Evolutionary conservation across 2,888 invertebrate species (phyloP), one percentile per base, ranked within the genome.

Genomic region (Harpalus rufipes): DNA sequence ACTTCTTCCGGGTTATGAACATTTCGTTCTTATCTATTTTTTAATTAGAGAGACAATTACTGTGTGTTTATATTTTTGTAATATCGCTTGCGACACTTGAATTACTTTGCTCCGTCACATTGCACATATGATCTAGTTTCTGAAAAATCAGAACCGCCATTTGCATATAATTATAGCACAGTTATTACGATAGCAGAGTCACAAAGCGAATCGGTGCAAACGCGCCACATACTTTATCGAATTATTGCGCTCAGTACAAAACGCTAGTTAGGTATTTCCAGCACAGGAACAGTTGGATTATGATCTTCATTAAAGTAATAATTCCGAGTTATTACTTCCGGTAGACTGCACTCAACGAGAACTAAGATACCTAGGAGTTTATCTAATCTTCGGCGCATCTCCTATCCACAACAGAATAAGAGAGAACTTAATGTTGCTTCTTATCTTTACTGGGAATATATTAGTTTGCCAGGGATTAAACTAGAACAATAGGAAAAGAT

Each of bases 261-360:
- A 76, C 76, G 76, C 51, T 56, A 76, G 76, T 76, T 32, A 32
- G 32, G 32, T 76, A 76, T 76, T 78, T 78, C 58, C 25, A 78
- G 58, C 25, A 25, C 78, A 56, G 78, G 78, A 78, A 78, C 78
- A 58, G 25, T 14, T 16, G 41, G 76, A 76, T 76, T 80, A 80
- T 14, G 7, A 81, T 81, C 81, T 65, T 65, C 63, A 81, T 81
- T 81, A 81, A 65, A 81, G 81, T 65, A 81, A 81, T 81, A 63
- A 65, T 41, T 80, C 61, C 80, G 21, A 65, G 44, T 81, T 81
- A 81, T 81, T 81, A 81, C 81, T 81, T 81, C 81, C 81, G 81
- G 80, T 39, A 51, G 51, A 32, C 56, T 78, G 25, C 56, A 58
- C 32, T 32, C 51, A 18, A 76, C 39, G 44, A 16, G 32, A 44